Evolutionary conservation across 2,113 vertebrate species (phyloP).

Genomic region (Nannospalax galili): DNA sequence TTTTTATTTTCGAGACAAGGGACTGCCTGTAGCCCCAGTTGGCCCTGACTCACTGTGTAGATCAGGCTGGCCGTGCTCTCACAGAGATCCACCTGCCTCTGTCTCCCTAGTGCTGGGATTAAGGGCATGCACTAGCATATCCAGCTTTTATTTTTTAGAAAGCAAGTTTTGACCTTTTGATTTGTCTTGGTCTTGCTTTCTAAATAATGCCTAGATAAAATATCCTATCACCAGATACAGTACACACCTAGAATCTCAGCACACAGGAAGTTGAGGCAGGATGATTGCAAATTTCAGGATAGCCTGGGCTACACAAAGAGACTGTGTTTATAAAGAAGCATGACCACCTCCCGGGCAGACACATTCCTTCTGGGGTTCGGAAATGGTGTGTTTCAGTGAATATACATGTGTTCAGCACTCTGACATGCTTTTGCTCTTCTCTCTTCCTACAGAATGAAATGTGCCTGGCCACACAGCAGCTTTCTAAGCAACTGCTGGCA

Average conservation of each 20-base stretch:
- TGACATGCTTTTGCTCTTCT: not conserved
- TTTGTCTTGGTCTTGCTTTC: not conserved
- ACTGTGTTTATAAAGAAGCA: too few relatives aligned
- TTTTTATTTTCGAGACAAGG: too few relatives aligned
- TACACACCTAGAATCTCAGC: not conserved
- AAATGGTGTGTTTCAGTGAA: not conserved
- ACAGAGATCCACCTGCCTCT: too few relatives aligned
- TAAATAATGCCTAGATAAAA: not conserved
- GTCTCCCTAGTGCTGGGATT: too few relatives aligned
- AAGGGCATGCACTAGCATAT: too few relatives aligned
- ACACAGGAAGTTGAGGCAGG: not conserved
- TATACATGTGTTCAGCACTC: not conserved
- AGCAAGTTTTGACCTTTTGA: not conserved
- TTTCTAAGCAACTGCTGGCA: slow-evolving; percentile 94
- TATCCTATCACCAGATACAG: not conserved
- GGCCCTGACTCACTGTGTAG: too few relatives aligned
- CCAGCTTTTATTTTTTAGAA: not conserved
- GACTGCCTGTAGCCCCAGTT: too few relatives aligned
- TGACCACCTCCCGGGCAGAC: not conserved
- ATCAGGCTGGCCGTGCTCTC: too few relatives aligned
- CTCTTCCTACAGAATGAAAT: slow-evolving; percentile 94
- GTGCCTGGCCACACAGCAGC: slow-evolving; percentile 97
- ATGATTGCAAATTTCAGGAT: not conserved
- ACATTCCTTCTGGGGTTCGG: not conserved
- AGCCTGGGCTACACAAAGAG: not conserved